These are phyloP conservation scores for Notarius lentiginosus DNA, from an alignment of 2,113 vertebrate genomes.

Conservation along the genomic window DNA sequence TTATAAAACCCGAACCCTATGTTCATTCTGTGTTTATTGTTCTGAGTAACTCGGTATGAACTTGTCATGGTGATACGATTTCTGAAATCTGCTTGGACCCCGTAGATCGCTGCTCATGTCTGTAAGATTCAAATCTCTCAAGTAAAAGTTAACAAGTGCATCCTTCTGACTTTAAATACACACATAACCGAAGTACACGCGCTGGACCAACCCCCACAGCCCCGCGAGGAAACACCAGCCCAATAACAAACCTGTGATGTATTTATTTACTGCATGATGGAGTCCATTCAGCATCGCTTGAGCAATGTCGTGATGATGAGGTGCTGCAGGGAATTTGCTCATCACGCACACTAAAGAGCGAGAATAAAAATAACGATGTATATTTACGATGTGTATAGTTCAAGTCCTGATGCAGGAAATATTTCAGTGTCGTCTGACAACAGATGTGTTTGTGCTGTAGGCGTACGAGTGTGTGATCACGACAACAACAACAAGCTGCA, in stretches of 20 bases:
- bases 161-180: neutral
- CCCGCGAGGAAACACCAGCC: neutral
- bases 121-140: neutral
- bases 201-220: too few relatives aligned
- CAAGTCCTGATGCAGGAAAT: neutral
- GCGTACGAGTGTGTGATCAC: slow-evolving; percentile 12
- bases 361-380: neutral
- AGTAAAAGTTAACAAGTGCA: neutral
- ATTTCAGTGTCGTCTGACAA: slow-evolving; percentile 17
- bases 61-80: neutral
- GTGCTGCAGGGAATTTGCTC: neutral
- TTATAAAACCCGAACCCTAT: neutral
- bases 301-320: neutral
- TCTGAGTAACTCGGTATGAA: neutral
- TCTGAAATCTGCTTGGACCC: neutral
- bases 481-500: neutral
- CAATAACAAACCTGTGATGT: neutral
- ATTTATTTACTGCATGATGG: neutral
- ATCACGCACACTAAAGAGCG: neutral
- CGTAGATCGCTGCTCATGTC: neutral
- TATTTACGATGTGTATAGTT: neutral
- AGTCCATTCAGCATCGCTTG: neutral
- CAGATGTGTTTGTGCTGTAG: slow-evolving; percentile 18
- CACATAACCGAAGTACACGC: neutral
- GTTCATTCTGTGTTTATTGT: neutral